Conservation (phyloP, 2,113 vertebrate species). For the Pristiophorus japonicus region DNA sequence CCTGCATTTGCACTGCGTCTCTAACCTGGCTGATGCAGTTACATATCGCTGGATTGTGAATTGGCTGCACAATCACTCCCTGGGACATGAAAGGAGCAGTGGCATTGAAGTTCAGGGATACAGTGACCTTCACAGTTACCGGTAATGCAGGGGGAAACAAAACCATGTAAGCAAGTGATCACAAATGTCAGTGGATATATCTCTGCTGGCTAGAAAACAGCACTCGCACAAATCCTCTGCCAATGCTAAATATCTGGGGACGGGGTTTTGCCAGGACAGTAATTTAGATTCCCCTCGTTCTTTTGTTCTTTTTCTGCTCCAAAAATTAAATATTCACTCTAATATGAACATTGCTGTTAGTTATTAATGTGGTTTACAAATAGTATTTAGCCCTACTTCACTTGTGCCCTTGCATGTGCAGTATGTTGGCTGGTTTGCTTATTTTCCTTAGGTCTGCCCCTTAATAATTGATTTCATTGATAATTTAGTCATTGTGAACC, state of each 20-base stretch:
- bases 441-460: not conserved
- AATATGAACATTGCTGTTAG: not conserved
- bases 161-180: not conserved
- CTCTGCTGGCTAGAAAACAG: not conserved
- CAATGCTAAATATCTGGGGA: no score
- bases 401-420: not conserved
- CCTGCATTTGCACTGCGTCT: not conserved
- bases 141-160: not conserved
- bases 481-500: not conserved
- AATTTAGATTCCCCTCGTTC: not conserved
- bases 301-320: not conserved
- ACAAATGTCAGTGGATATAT: not conserved
- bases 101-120: not conserved
- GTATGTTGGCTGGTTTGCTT: not conserved
- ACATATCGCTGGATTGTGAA: not conserved
- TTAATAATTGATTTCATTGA: no score
- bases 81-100: not conserved
- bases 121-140: not conserved
- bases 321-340: not conserved
- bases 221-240: no score
- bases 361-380: not conserved
- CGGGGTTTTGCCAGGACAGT: not conserved
- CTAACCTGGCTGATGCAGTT: not conserved
- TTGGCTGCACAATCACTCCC: not conserved
- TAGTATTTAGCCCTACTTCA: not conserved